A percentile compares a stretch with the other conserved stretches of the same genome.
phyloP scores from a whole-genome alignment of 2,888 invertebrate species.

The Caenorhabditis auriculariae region DNA sequence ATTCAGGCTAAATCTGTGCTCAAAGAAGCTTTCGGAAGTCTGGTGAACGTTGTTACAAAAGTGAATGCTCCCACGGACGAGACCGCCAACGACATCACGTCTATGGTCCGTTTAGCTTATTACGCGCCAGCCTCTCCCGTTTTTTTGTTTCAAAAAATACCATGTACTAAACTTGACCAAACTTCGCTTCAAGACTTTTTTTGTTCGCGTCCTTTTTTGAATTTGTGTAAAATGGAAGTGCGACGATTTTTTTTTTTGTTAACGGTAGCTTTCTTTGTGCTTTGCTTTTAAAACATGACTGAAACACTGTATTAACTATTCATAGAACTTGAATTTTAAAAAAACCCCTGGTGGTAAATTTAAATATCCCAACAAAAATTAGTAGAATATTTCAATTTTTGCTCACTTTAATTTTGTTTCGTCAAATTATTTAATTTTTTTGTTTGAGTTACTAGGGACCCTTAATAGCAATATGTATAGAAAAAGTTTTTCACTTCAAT shows the following conservation, averaged over 20 bases:
- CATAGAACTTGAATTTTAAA: no score
- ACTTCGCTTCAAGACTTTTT: neutral
- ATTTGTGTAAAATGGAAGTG: no score
- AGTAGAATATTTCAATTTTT: neutral
- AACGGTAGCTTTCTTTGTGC: no score
- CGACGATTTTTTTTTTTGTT: no score
- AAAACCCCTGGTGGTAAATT: neutral
- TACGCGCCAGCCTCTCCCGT: no score
- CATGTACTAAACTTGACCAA: no score
- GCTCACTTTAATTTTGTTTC: neutral
- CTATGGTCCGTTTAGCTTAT: constrained; percentile 12
- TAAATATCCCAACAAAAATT: neutral
- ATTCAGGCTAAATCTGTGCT: neutral
- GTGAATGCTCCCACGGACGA: constrained; percentile 4
- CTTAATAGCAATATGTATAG: neutral
- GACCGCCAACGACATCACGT: constrained; percentile 29
- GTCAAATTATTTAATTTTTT: neutral
- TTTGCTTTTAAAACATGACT: no score
- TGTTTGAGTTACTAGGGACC: neutral
- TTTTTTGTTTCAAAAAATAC: no score
- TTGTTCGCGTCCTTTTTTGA: neutral
- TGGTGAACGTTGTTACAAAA: constrained; percentile 3
- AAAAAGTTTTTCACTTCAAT: neutral
- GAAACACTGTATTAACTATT: no score
- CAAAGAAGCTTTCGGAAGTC: constrained; percentile 9